Base-by-base conservation (phyloP, 2,888 invertebrate genomes). In the Salpingus planirostris region DNA sequence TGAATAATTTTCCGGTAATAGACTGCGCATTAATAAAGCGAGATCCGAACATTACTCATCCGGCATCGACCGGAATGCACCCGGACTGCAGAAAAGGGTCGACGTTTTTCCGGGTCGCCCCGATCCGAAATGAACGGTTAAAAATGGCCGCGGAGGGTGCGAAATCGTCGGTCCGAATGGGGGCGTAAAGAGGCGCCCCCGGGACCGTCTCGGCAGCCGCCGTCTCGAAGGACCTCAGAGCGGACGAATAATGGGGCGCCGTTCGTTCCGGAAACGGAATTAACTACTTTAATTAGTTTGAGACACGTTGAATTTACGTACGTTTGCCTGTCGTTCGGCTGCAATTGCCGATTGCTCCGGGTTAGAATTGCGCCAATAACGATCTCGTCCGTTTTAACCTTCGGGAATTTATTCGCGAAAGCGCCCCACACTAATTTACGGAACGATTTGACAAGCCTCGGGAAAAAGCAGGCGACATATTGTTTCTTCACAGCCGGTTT, bases 261-360 rank as follows among this genome's bases (percentile, higher is more conserved):
- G 59, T 64, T 63, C 56, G 63, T 63, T 64, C 59, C 60, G 61
- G 60, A 58, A 59, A 50, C 55, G 58, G 57, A 64, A 65, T 65
- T 64, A 65, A 64, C 65, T 64, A 59, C 62, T 64, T 64, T 65
- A 65, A 65, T 65, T 65, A 65, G 63, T 62, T 62, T 54, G 61
- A 60, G 62, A 62, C 64, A 62, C 59, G 61, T 62, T 61, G 57
- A 62, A 64, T 64, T 64, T 64, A 64, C 62, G 61, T 57, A 52
- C 52, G 58, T 52, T 54, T n/a, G 43, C 54, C 55, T 59, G 59
- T 57, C 58, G 53, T 58, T 55, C 51, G 51, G 43, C 36, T 50
- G 48, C 55, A 51, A 57, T 54, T 52, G 54, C 55, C 56, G 55
- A 57, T 58, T 55, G 49, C 51, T 49, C 38, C 44, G 42, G 43